Percentiles rank a stretch among this genome's conserved stretches.
These are phyloP conservation scores for Caenorhabditis sp. DNA, from an alignment of 2,888 invertebrate genomes.

Conservation along the genomic window DNA sequence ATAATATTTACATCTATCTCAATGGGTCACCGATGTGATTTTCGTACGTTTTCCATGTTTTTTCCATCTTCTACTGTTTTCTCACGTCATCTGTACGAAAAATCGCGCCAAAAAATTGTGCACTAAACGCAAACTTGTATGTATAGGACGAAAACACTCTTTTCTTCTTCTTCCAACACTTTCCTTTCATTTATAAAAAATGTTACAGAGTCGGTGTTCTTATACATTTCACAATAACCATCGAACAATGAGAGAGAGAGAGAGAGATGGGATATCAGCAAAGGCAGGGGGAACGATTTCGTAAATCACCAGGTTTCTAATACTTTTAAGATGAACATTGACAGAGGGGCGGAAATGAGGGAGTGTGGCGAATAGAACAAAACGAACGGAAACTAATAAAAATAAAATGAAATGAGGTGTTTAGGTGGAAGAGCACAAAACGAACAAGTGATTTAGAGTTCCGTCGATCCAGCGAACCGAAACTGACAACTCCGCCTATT, in stretches of 20 bases:
- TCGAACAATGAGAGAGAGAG: background rate
- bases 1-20: conserved; percentile 34
- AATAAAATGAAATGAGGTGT: too few species aligned
- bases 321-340: conserved; percentile 6
- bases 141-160: conserved; percentile 40
- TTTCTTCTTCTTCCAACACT: conserved; percentile 23
- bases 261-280: too few species aligned
- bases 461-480: conserved; percentile 39
- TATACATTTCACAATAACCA: conserved; percentile 9
- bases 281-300: conserved; percentile 17
- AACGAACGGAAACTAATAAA: too few species aligned
- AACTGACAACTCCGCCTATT: conserved; percentile 23
- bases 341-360: background rate
- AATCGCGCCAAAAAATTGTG: conserved; percentile 13
- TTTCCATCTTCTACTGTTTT: background rate
- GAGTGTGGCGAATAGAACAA: background rate
- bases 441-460: conserved; percentile 26
- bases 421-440: too few species aligned
- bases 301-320: conserved; percentile 33
- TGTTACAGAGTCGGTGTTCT: conserved; percentile 20
- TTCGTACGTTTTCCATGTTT: conserved; percentile 30
- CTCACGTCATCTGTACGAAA: too few species aligned
- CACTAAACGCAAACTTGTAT: conserved; percentile 29
- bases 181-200: too few species aligned
- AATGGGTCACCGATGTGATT: conserved; percentile 51